A percentile compares a stretch with the other conserved stretches of the same genome.
These are phyloP conservation scores for Chouioia cunea DNA, from an alignment of 2,888 invertebrate genomes.

Conservation along the genomic window DNA sequence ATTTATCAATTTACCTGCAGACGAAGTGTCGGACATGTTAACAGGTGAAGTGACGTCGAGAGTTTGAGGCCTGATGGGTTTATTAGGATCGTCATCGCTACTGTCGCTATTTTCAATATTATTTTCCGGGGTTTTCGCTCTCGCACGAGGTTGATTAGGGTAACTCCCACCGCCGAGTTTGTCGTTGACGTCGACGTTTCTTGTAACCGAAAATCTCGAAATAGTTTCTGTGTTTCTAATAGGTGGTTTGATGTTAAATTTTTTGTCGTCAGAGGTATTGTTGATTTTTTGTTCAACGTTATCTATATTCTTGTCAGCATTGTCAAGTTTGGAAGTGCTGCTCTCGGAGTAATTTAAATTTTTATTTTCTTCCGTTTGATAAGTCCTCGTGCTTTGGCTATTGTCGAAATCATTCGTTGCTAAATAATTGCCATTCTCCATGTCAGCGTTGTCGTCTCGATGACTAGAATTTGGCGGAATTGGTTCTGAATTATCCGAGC, in stretches of 20 bases:
- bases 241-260: slow-evolving; percentile 20
- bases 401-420: slow-evolving; percentile 14
- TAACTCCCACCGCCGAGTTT: slow-evolving; percentile 41
- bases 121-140: slow-evolving; percentile 42
- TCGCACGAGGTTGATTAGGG: slow-evolving; percentile 38
- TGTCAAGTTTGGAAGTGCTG: slow-evolving; percentile 18
- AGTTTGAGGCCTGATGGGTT: slow-evolving; percentile 62
- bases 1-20: slow-evolving; percentile 51
- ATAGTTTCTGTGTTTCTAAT: slow-evolving; percentile 44
- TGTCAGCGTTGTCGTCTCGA: slow-evolving; percentile 32
- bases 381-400: slow-evolving; percentile 23
- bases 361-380: slow-evolving; percentile 32
- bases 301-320: slow-evolving; percentile 41
- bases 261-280: slow-evolving; percentile 23
- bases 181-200: slow-evolving; percentile 48
- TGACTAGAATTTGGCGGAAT: slow-evolving; percentile 32
- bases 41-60: slow-evolving; percentile 61
- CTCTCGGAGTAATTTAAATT: slow-evolving; percentile 24
- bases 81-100: slow-evolving; percentile 55
- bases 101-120: slow-evolving; percentile 50
- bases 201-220: slow-evolving; percentile 46
- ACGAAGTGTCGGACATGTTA: slow-evolving; percentile 53
- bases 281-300: slow-evolving; percentile 29
- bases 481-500: slow-evolving; percentile 47
- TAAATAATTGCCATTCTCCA: slow-evolving; percentile 41